Base-by-base conservation (phyloP, 2,113 vertebrate species). In the Pygoscelis antarcticus region DNA sequence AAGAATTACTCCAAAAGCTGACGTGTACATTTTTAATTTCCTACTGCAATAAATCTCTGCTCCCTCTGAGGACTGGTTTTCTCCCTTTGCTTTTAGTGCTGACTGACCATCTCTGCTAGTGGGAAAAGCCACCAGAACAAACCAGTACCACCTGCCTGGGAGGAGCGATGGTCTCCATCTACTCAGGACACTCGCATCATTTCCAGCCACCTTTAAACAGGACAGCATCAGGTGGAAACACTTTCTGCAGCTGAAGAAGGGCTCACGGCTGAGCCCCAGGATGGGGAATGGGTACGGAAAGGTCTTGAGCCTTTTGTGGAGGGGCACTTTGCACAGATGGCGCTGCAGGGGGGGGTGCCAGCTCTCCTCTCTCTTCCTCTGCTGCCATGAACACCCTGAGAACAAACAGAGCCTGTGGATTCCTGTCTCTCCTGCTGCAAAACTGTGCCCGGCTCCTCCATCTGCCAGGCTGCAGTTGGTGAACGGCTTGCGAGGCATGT, bases 381-480 rank as follows among this genome's bases (percentile, higher is more conserved):
- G 68, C 72, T 78, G 85, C 83, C 2, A 0, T n/a, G 74, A 89
- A 36, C 71, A 87, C 11, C 90, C 72, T 2, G 5, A 87, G 88
- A 96, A 95, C 90, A 95, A 93, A 52, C 76, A 94, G 83, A 95
- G 95, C 91, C 58, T 30, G 30, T 83, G 89, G 84, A 87, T 86
- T 81, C 79, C 83, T 86, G 62, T 62, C 61, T 89, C 74, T 82
- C 49, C 94, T 60, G 13, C 92, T 78, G 83, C 83, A 74, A 13
- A 70, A 10, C 72, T 16, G 1, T 69, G 83, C 90, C 85, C 1
- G 0, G 90, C 92, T 96, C 72, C 72, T 94, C 97, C 97, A 96
- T 97, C 96, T 97, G 96, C 90, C 5, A 8, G 95, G 76, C 90
- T 97, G 94, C 96, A 97, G 83, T 89, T 89, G 90, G 92, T 47